phyloP scores from a whole-genome alignment of 2,113 vertebrate genomes.

The Jacana jacana region DNA sequence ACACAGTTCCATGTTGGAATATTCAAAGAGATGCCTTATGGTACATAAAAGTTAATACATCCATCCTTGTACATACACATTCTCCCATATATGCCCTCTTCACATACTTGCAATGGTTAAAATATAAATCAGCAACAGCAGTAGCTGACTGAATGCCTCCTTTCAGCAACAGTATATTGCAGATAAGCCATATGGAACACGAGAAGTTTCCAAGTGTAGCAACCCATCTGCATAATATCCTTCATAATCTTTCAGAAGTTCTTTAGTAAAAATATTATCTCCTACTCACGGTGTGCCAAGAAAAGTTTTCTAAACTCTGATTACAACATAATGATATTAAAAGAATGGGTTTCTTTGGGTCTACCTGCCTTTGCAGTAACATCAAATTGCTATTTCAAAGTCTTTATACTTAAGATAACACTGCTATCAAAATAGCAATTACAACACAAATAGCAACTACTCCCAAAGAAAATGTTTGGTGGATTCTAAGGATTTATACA shows the following conservation, averaged over 20 bases:
- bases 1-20: not conserved
- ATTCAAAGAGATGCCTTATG: not conserved
- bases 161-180: slow-evolving; percentile 44
- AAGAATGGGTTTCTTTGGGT: not conserved
- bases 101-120: not conserved
- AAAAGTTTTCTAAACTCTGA: not conserved
- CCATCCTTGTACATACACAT: not conserved
- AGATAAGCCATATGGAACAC: slow-evolving; percentile 65
- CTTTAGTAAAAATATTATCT: slow-evolving; percentile 48
- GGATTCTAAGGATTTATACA: not conserved
- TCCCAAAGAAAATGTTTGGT: not conserved
- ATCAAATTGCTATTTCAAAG: not conserved
- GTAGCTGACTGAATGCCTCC: slow-evolving; percentile 24
- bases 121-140: slow-evolving; percentile 10
- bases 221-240: slow-evolving; percentile 56
- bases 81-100: not conserved
- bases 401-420: not conserved
- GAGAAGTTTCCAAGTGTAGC: slow-evolving; percentile 55
- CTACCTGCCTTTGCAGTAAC: not conserved
- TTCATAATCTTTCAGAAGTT: slow-evolving; percentile 44
- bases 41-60: not conserved
- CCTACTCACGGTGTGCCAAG: not conserved
- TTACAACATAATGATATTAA: not conserved
- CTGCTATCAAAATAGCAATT: not conserved
- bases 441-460: not conserved